These are phyloP conservation scores for Neoscelio sp. DNA, from an alignment of 2,888 invertebrate genomes.

Conservation along the genomic window DNA sequence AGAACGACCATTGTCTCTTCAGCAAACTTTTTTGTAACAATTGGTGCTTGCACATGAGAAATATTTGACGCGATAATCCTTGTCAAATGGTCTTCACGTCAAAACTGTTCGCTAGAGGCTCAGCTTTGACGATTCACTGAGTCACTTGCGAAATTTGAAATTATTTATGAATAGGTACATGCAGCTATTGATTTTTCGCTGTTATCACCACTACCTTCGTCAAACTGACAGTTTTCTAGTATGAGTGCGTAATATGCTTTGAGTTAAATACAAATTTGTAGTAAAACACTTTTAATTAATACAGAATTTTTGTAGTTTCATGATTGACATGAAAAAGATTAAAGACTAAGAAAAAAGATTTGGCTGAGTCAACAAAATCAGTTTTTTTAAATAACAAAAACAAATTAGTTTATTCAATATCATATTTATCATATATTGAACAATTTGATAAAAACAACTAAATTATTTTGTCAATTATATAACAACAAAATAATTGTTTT, in stretches of 20 bases:
- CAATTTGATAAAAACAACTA: no score
- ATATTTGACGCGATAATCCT: constrained; percentile 36
- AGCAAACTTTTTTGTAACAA: constrained; percentile 21
- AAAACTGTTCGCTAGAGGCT: constrained; percentile 14
- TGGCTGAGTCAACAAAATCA: no score
- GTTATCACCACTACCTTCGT: constrained; percentile 47
- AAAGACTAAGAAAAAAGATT: no score
- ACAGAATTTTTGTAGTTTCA: no score
- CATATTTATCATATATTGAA: no score
- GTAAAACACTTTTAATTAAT: constrained; percentile 8
- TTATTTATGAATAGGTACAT: constrained; percentile 73
- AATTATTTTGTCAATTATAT: no score
- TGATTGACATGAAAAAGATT: no score
- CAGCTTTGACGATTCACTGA: constrained; percentile 47
- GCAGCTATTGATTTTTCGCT: constrained; percentile 74
- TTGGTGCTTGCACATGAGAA: constrained; percentile 4
- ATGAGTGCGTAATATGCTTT: not conserved
- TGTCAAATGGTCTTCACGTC: constrained; percentile 26
- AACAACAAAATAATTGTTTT: no score
- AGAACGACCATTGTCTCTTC: not conserved
- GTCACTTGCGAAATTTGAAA: constrained; percentile 71
- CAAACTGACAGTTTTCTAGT: constrained; percentile 19
- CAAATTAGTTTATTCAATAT: no score
- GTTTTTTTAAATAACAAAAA: no score
- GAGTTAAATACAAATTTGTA: not conserved